phyloP scores from a whole-genome alignment of 1,140 invertebrate species.

The Drosophila melanica region DNA sequence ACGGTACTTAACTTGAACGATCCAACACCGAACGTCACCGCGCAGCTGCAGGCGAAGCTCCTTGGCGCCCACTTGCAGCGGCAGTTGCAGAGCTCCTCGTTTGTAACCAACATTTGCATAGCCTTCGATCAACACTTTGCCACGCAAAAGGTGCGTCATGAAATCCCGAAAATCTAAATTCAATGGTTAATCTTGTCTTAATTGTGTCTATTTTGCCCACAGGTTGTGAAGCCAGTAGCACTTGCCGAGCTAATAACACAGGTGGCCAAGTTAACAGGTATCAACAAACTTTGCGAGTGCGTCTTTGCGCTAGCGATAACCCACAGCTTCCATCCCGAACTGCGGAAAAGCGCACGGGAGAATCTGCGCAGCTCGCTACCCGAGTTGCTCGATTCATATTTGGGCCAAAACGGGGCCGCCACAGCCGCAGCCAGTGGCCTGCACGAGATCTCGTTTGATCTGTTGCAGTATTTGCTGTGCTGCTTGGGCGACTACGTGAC shows the following conservation, averaged over 20 bases:
- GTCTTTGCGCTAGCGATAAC: slow-evolving; percentile 93
- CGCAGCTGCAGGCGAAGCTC: slow-evolving; percentile 88
- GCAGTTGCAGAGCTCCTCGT: slow-evolving; percentile 89
- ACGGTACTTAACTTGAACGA: slow-evolving; percentile 88
- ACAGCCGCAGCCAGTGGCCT: slow-evolving; percentile 90
- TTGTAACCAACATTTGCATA: slow-evolving; percentile 91
- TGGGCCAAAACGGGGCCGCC: slow-evolving; percentile 88
- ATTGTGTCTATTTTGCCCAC: slow-evolving; percentile 85
- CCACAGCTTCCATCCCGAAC: slow-evolving; percentile 91
- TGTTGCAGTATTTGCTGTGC: slow-evolving; percentile 92
- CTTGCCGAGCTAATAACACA: slow-evolving; percentile 91
- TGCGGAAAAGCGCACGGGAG: slow-evolving; percentile 88
- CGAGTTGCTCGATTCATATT: slow-evolving; percentile 92
- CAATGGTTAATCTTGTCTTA: slow-evolving; percentile 85
- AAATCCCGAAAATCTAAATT: not conserved
- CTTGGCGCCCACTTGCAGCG: slow-evolving; percentile 89
- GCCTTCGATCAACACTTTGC: slow-evolving; percentile 89
- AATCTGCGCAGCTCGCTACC: slow-evolving; percentile 93
- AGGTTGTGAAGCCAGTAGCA: slow-evolving; percentile 53
- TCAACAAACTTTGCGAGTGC: slow-evolving; percentile 94
- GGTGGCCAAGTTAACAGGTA: slow-evolving; percentile 92
- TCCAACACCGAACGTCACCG: slow-evolving; percentile 84
- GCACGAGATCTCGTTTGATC: slow-evolving; percentile 94
- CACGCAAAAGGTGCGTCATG: slow-evolving; percentile 85
- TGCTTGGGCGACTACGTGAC: slow-evolving; percentile 85